These are phyloP conservation scores for Hepsetus odoe DNA, from an alignment of 2,113 vertebrate genomes.

Conservation along the genomic window DNA sequence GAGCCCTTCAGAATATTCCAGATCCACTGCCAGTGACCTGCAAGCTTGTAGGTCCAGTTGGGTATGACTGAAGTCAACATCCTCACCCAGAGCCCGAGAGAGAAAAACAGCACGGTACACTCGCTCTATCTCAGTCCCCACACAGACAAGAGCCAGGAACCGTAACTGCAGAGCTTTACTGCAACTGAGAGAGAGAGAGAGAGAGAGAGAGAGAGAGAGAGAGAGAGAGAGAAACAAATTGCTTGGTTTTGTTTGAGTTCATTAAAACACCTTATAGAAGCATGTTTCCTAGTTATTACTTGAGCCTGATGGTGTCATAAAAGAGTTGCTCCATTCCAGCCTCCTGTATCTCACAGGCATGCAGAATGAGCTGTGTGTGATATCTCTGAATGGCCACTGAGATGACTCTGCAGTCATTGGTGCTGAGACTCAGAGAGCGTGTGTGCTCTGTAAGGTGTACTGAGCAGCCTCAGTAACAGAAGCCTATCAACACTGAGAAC, in stretches of 20 bases:
- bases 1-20: conserved; percentile 54
- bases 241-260: not conserved
- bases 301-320: conserved; percentile 41
- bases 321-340: conserved; percentile 51
- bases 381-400: conserved; percentile 38
- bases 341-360: conserved; percentile 48
- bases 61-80: conserved; percentile 57
- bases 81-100: conserved; percentile 34
- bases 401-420: conserved; percentile 40
- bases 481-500: conserved; percentile 50
- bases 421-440: conserved; percentile 35
- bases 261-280: not conserved
- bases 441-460: conserved; percentile 50
- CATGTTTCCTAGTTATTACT: conserved; percentile 26
- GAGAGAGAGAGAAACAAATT: too few relatives aligned
- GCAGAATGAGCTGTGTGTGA: conserved; percentile 34
- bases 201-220: not conserved
- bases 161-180: conserved; percentile 48
- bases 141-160: conserved; percentile 31
- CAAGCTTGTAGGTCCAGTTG: conserved; percentile 40
- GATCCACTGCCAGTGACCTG: conserved; percentile 46
- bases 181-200: conserved; percentile 33
- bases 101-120: conserved; percentile 33
- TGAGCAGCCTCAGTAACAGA: conserved; percentile 50
- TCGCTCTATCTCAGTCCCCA: not conserved